These are phyloP conservation scores for Nycteola revayana DNA, from an alignment of 2,888 invertebrate genomes.

Conservation along the genomic window DNA sequence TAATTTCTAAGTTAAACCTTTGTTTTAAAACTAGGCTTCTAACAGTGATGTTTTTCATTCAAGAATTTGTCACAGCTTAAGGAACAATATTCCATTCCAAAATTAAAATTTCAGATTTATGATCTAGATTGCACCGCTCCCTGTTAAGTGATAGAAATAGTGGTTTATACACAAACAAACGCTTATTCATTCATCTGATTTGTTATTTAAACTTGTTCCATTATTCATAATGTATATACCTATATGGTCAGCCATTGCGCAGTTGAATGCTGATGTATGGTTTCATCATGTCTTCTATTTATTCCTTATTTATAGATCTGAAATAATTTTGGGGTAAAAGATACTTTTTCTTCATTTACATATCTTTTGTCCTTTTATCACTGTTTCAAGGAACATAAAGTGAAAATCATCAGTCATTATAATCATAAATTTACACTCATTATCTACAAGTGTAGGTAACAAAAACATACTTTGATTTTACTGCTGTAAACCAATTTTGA, in stretches of 20 bases:
- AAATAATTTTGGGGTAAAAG: too few relatives aligned
- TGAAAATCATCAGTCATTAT: too few relatives aligned
- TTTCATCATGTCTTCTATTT: slow-evolving; percentile 46
- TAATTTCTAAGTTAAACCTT: background rate
- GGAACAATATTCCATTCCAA: background rate
- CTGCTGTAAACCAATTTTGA: too few relatives aligned
- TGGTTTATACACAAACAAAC: slow-evolving; percentile 36
- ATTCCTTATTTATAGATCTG: too few relatives aligned
- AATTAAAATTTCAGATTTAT: background rate
- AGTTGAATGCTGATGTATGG: slow-evolving; percentile 42
- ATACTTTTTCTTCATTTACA: too few relatives aligned
- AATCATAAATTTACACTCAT: too few relatives aligned
- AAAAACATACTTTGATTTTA: too few relatives aligned
- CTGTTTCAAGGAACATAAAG: too few relatives aligned
- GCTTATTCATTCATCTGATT: slow-evolving; percentile 54
- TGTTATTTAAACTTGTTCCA: slow-evolving; percentile 56
- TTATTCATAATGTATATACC: slow-evolving; percentile 57
- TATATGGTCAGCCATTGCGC: slow-evolving; percentile 41
- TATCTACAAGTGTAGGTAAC: too few relatives aligned
- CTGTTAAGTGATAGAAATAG: slow-evolving; percentile 9
- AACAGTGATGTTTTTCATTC: background rate
- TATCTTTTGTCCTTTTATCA: too few relatives aligned
- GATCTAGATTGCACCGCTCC: slow-evolving; percentile 8
- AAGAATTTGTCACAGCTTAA: background rate
- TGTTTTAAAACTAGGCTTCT: background rate